A percentile compares a stretch with the other conserved stretches of the same genome.
These are phyloP conservation scores for Drosophila formosana DNA, from an alignment of 2,888 invertebrate genomes.

Conservation along the genomic window DNA sequence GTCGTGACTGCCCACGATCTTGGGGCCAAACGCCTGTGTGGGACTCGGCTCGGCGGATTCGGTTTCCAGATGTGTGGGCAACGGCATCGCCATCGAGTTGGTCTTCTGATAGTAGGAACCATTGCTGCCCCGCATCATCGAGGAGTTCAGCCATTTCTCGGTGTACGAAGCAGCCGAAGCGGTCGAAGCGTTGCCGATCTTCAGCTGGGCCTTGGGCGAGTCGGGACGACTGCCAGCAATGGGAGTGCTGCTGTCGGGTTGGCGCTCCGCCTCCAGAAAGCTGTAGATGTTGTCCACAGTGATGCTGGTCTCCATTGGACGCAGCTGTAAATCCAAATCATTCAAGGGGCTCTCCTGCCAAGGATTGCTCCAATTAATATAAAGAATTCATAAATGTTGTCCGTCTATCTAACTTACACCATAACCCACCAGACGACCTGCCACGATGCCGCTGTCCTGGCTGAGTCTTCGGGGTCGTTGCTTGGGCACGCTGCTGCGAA, in stretches of 20 bases:
- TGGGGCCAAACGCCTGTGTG: slow-evolving; percentile 86
- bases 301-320: slow-evolving; percentile 15
- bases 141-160: slow-evolving; percentile 79
- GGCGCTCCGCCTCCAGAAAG: slow-evolving; percentile 59
- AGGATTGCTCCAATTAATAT: neutral
- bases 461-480: slow-evolving; percentile 81
- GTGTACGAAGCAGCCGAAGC: slow-evolving; percentile 63
- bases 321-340: slow-evolving; percentile 48
- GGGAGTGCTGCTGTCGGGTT: slow-evolving; percentile 14
- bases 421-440: slow-evolving; percentile 77
- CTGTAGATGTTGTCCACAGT: slow-evolving; percentile 66
- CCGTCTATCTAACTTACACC: slow-evolving; percentile 59
- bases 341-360: slow-evolving; percentile 66
- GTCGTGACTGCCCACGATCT: slow-evolving; percentile 78
- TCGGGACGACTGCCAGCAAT: slow-evolving; percentile 28
- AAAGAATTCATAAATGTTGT: neutral
- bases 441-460: slow-evolving; percentile 84
- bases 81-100: slow-evolving; percentile 65
- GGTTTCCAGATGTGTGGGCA: slow-evolving; percentile 82
- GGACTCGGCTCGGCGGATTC: slow-evolving; percentile 83
- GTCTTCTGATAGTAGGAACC: slow-evolving; percentile 57
- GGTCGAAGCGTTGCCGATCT: slow-evolving; percentile 35
- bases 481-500: slow-evolving; percentile 60
- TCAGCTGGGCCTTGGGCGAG: slow-evolving; percentile 42
- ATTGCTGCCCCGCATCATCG: slow-evolving; percentile 58